Evolutionary conservation across 2,113 vertebrate species (phyloP).

Genomic region (Hoplias malabaricus): DNA sequence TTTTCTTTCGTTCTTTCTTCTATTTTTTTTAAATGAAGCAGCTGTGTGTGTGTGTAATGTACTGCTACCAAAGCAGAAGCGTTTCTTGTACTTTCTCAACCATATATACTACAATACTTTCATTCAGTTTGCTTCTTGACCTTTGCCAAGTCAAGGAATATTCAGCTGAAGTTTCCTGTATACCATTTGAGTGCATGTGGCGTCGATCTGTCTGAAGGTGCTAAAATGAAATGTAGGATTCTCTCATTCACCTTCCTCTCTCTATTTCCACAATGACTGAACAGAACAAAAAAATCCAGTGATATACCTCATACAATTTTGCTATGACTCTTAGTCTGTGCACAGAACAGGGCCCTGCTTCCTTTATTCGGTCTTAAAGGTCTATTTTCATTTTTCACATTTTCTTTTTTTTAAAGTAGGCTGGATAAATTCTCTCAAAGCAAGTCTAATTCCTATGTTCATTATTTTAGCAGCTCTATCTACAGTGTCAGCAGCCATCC

Average conservation of each 20-base stretch:
- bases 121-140: not conserved
- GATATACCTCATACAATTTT: conserved; percentile 55
- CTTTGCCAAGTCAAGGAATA: conserved; percentile 27
- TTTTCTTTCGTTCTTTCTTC: conserved; percentile 54
- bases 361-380: not conserved
- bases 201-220: conserved; percentile 23
- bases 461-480: conserved; percentile 8
- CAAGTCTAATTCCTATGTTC: not conserved
- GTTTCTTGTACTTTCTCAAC: not conserved
- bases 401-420: not conserved
- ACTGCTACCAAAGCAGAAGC: not conserved
- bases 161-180: conserved; percentile 1
- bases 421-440: not conserved
- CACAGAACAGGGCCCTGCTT: not conserved
- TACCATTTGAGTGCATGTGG: conserved; percentile 22
- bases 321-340: not conserved
- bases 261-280: conserved; percentile 37
- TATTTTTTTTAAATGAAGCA: conserved; percentile 55
- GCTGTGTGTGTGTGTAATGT: conserved; percentile 18
- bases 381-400: not conserved
- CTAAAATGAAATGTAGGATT: conserved; percentile 35
- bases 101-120: conserved; percentile 20
- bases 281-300: conserved; percentile 50
- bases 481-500: not conserved
- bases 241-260: not conserved